Percentiles rank a stretch among this genome's conserved stretches.
These are phyloP conservation scores for Palythoa grandis DNA, from an alignment of 92 coral and sea anemone species.

Conservation along the genomic window DNA sequence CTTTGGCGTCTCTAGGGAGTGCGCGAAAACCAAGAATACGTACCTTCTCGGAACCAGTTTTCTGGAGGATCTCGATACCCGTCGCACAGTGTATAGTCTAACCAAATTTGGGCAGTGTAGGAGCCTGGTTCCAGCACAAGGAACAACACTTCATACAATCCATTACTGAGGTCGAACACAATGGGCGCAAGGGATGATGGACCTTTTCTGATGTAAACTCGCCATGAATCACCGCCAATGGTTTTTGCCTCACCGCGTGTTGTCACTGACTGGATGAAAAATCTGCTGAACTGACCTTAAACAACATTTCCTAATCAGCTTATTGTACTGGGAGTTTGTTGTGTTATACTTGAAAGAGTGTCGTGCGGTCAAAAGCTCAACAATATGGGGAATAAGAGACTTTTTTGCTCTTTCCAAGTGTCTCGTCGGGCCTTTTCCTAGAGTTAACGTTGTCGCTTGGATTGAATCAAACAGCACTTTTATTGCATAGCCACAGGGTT, in stretches of 20 bases:
- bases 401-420: neutral
- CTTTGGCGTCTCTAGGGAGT: too few species aligned
- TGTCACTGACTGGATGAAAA: slow-evolving; percentile 78
- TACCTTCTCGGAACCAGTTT: slow-evolving; percentile 78
- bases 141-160: slow-evolving; percentile 76
- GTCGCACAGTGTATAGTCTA: slow-evolving; percentile 83
- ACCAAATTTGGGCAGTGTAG: slow-evolving; percentile 66
- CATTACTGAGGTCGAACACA: slow-evolving; percentile 79
- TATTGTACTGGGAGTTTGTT: too few species aligned
- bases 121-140: slow-evolving; percentile 75
- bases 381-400: neutral
- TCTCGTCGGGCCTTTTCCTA: too few species aligned
- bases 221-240: slow-evolving; percentile 88
- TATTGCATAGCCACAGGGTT: too few species aligned
- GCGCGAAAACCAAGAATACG: too few species aligned
- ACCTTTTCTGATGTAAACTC: slow-evolving; percentile 78
- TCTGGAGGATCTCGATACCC: slow-evolving; percentile 85
- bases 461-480: too few species aligned
- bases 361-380: neutral
- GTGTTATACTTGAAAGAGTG: neutral
- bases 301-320: neutral
- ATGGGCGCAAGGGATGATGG: slow-evolving; percentile 84
- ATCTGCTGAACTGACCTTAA: slow-evolving; percentile 80
- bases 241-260: slow-evolving; percentile 56
- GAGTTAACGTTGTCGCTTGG: too few species aligned